Evolutionary conservation across 2,888 invertebrate genomes (phyloP).

Genomic region (Pollenia angustigena): DNA sequence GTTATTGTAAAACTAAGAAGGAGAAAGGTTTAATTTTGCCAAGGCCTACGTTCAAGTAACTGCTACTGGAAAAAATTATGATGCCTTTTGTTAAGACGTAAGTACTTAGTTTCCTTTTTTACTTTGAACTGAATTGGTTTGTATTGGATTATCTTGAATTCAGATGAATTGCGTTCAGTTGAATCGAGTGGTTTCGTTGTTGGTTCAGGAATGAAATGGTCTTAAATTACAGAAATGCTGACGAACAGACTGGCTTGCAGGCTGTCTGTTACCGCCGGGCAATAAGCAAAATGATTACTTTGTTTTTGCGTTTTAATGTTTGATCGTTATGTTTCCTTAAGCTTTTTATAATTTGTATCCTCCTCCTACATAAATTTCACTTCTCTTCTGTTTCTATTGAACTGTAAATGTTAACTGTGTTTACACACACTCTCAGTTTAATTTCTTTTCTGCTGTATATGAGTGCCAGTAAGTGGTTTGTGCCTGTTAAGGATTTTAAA

Average conservation of each 20-base stretch:
- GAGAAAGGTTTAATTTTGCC: slow-evolving; percentile 39
- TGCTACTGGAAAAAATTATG: slow-evolving; percentile 21
- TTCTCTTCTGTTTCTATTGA: neutral
- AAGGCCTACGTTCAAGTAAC: slow-evolving; percentile 37
- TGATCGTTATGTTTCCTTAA: slow-evolving; percentile 66
- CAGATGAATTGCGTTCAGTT: slow-evolving; percentile 50
- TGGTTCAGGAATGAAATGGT: neutral
- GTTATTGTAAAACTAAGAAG: neutral
- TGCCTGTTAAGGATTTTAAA: slow-evolving; percentile 61
- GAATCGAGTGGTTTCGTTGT: slow-evolving; percentile 44
- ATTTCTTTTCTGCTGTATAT: slow-evolving; percentile 14
- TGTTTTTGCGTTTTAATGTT: slow-evolving; percentile 62
- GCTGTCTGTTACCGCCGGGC: slow-evolving; percentile 69
- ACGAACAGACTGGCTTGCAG: slow-evolving; percentile 25
- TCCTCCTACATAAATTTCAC: neutral
- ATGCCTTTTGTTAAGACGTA: slow-evolving; percentile 51
- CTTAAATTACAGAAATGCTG: neutral
- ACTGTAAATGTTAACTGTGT: neutral
- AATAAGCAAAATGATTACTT: slow-evolving; percentile 66
- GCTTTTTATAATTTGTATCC: slow-evolving; percentile 59
- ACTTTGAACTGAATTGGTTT: slow-evolving; percentile 51
- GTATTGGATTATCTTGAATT: slow-evolving; percentile 50
- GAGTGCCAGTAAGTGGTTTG: slow-evolving; percentile 47
- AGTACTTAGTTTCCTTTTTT: slow-evolving; percentile 42
- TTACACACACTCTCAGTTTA: slow-evolving; percentile 19